Evolutionary conservation across 2,113 vertebrate species (phyloP).

Genomic region (Nipponia nippon): DNA sequence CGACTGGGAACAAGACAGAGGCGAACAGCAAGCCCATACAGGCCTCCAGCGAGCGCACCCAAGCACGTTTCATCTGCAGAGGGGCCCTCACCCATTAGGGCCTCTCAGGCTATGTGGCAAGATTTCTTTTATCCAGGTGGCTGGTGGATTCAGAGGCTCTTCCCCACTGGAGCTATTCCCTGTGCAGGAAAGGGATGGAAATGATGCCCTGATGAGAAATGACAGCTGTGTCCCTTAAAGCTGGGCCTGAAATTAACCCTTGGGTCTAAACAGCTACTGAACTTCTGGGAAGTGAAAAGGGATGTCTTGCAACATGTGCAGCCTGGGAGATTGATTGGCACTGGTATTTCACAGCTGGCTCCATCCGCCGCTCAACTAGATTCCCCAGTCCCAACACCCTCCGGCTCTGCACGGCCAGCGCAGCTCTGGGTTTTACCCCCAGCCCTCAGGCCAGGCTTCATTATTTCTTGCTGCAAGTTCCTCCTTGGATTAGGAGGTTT

Average conservation of each 20-base stretch:
- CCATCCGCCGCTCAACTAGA: neutral
- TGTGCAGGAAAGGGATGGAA: neutral
- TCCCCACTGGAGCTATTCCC: neutral
- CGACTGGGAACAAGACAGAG: neutral
- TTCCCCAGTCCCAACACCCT: neutral
- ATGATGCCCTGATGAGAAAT: neutral
- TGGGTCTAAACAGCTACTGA: neutral
- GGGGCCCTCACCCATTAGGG: neutral
- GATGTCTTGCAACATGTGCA: neutral
- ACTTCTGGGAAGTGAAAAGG: neutral
- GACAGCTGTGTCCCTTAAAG: neutral
- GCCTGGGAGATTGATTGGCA: neutral
- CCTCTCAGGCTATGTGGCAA: neutral
- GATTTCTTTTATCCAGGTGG: neutral
- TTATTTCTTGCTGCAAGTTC: neutral
- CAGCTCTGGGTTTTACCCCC: neutral
- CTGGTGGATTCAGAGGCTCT: neutral
- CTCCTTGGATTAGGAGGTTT: neutral
- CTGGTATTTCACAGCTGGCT: neutral
- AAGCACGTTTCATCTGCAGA: neutral
- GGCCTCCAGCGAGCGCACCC: neutral
- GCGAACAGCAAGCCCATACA: neutral
- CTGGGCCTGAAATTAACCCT: neutral
- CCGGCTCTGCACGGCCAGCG: rapidly evolving
- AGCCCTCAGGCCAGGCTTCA: neutral